Conservation (phyloP, 2,797 vertebrate genomes). For the Rhadinocentrus ornatus region DNA sequence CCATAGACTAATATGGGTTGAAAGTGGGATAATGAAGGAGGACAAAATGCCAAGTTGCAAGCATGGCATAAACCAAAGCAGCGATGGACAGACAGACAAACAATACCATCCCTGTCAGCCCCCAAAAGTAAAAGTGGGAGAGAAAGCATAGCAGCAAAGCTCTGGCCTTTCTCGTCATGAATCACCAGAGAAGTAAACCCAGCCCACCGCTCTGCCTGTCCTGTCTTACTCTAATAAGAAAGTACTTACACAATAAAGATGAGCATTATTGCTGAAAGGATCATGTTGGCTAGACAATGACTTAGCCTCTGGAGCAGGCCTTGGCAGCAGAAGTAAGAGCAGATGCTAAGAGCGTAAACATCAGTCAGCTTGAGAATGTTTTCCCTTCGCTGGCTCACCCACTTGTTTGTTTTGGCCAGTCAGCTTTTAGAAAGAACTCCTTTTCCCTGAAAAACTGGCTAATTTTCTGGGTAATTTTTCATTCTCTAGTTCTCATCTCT, state of each 20-base stretch:
- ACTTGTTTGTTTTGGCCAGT: slow-evolving; percentile 73
- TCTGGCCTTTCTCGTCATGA: slow-evolving; percentile 50
- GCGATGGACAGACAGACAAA: slow-evolving; percentile 21
- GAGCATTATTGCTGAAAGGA: slow-evolving; percentile 41
- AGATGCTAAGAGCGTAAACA: slow-evolving; percentile 74
- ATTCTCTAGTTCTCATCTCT: slow-evolving; percentile 4
- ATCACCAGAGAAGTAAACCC: slow-evolving; percentile 50
- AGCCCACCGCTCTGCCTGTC: background rate
- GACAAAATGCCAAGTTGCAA: slow-evolving; percentile 27
- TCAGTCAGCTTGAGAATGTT: slow-evolving; percentile 73
- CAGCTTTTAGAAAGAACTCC: slow-evolving; percentile 29
- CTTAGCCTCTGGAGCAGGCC: slow-evolving; percentile 41
- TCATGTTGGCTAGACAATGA: slow-evolving; percentile 57
- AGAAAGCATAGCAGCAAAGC: slow-evolving; percentile 32
- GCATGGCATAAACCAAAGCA: slow-evolving; percentile 26
- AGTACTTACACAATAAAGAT: slow-evolving; percentile 24
- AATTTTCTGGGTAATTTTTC: slow-evolving; percentile 24
- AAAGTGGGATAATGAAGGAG: slow-evolving; percentile 35
- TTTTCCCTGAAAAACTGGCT: slow-evolving; percentile 44
- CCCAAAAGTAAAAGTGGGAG: slow-evolving; percentile 54
- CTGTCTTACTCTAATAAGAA: background rate
- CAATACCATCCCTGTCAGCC: slow-evolving; percentile 32
- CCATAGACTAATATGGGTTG: no score
- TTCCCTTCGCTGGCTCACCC: slow-evolving; percentile 61
- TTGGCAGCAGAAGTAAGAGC: slow-evolving; percentile 66